Conservation (phyloP, 37 sponge, comb jelly and placozoan species). For the Agelas oroides region DNA sequence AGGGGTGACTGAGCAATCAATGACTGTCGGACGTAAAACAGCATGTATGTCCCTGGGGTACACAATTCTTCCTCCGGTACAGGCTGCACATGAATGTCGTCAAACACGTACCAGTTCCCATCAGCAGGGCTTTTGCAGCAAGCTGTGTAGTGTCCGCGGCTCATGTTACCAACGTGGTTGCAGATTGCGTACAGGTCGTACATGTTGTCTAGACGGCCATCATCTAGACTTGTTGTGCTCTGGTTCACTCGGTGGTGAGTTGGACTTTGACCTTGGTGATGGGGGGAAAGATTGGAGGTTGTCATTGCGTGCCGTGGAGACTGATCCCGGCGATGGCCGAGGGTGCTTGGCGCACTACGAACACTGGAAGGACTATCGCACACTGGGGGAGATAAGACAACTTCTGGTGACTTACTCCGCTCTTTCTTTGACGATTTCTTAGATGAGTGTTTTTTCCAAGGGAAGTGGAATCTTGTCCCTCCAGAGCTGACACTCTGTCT, state of each 20-base stretch:
- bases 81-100: conserved; percentile 77
- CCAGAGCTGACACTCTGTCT: conserved; percentile 4
- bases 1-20: conserved; percentile 15
- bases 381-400: not conserved
- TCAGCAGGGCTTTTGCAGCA: conserved; percentile 75
- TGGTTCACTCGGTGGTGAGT: not conserved
- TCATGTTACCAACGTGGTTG: conserved; percentile 89
- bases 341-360: conserved; percentile 44
- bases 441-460: conserved; percentile 31
- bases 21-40: conserved; percentile 82
- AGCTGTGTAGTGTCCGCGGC: conserved; percentile 90
- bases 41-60: conserved; percentile 83
- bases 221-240: not conserved
- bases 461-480: conserved; percentile 26
- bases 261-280: not conserved
- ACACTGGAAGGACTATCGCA: conserved; percentile 47
- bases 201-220: conserved; percentile 27
- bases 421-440: not conserved
- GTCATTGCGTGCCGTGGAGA: not conserved
- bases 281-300: not conserved
- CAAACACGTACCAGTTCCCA: conserved; percentile 77
- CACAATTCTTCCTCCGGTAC: conserved; percentile 58
- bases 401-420: conserved; percentile 2
- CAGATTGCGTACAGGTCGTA: conserved; percentile 93
- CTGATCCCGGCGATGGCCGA: not conserved